A percentile compares a stretch with the other conserved stretches of the same genome.
Evolutionary conservation across 2,797 vertebrate genomes (phyloP).

Genomic region (Typhlichthys eigenmanni): DNA sequence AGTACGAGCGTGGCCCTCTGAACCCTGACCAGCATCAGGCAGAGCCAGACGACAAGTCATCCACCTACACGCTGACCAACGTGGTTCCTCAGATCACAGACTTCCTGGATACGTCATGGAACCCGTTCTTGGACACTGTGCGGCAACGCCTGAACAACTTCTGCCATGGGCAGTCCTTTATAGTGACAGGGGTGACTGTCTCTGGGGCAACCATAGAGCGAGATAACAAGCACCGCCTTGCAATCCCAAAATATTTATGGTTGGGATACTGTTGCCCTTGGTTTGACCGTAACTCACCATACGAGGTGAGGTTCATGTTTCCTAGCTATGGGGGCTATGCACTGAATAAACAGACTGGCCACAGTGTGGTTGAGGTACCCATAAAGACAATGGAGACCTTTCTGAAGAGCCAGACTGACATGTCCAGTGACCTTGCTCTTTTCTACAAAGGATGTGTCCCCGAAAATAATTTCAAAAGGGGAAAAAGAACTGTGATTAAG

Average conservation of each 20-base stretch:
- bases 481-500: slow-evolving; percentile 21
- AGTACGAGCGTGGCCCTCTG: slow-evolving; percentile 58
- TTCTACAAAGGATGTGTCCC: slow-evolving; percentile 71
- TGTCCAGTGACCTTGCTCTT: slow-evolving; percentile 52
- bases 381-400: slow-evolving; percentile 71
- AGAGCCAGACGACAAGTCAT: slow-evolving; percentile 67
- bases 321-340: slow-evolving; percentile 71
- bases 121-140: slow-evolving; percentile 55
- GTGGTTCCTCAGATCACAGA: slow-evolving; percentile 60
- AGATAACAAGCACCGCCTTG: slow-evolving; percentile 56
- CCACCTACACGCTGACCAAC: slow-evolving; percentile 75
- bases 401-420: slow-evolving; percentile 59
- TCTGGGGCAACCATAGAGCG: slow-evolving; percentile 55
- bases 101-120: slow-evolving; percentile 64
- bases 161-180: slow-evolving; percentile 65
- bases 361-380: slow-evolving; percentile 67
- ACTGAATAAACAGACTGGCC: slow-evolving; percentile 54
- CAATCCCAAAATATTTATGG: slow-evolving; percentile 70
- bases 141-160: slow-evolving; percentile 77
- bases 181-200: slow-evolving; percentile 68
- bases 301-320: slow-evolving; percentile 76
- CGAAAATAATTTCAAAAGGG: slow-evolving; percentile 52
- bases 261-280: slow-evolving; percentile 75
- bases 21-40: slow-evolving; percentile 74
- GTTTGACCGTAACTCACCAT: slow-evolving; percentile 73